phyloP scores from a whole-genome alignment of 2,888 invertebrate species.

The Coenonympha glycerion region DNA sequence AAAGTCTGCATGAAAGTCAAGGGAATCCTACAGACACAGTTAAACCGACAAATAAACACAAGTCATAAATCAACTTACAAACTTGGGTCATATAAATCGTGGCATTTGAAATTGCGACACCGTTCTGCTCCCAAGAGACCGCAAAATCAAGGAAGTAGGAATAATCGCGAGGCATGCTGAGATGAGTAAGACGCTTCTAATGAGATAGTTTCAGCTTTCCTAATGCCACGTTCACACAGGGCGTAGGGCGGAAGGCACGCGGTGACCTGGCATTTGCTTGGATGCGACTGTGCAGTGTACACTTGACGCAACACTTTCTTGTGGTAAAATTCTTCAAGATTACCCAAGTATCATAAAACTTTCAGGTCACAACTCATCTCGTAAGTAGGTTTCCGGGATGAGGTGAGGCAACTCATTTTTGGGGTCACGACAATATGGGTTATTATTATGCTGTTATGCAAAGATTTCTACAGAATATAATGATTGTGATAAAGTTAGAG shows the following conservation, averaged over 20 bases:
- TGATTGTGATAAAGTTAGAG: not conserved
- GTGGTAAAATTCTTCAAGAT: constrained; percentile 27
- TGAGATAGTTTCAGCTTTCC: constrained; percentile 23
- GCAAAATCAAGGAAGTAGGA: constrained; percentile 6
- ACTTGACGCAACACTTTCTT: constrained; percentile 38
- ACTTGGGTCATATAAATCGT: not conserved
- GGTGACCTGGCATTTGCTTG: constrained; percentile 43
- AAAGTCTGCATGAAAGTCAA: no score
- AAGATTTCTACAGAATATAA: not conserved
- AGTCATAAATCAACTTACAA: not conserved
- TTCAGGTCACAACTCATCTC: constrained; percentile 17
- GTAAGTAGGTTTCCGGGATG: constrained; percentile 24
- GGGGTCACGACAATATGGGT: constrained; percentile 7
- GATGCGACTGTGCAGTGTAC: constrained; percentile 48
- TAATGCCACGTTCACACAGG: constrained; percentile 54
- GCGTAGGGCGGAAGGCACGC: constrained; percentile 40
- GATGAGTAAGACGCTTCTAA: constrained; percentile 15
- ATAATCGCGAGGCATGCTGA: not conserved
- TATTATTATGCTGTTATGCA: not conserved
- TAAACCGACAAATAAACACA: not conserved
- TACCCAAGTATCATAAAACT: constrained; percentile 29
- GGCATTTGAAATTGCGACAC: not conserved
- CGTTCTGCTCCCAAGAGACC: not conserved
- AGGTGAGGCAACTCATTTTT: constrained; percentile 12
- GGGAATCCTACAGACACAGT: no score